Base-by-base conservation (phyloP, 2,797 vertebrate genomes). In the Hoplostethus atlanticus region DNA sequence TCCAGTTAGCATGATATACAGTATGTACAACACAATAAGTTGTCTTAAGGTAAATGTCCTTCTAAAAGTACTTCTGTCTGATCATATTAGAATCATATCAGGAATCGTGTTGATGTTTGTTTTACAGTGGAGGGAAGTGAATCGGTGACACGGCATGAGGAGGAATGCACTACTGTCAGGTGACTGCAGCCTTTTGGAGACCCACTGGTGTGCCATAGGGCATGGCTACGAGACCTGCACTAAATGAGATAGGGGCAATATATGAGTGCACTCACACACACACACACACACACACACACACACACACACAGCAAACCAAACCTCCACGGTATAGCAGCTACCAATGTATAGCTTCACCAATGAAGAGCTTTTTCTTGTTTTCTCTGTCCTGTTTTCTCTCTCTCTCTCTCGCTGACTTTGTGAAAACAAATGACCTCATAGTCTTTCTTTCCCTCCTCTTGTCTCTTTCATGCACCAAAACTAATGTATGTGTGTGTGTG, bases 141-240 rank as follows among this genome's bases (percentile, higher is more conserved):
- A 65, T 5, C 40, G 56, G 6, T 51, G 46, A 50, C 11, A 8
- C 17, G 47, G 40, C 13, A 28, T 61, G 16, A 61, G 4, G 2
- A 65, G 38, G 21, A 17, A 55, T 10, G 0, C 44, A 15, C 54
- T 3, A 30, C 50, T 5, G 40, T 0, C 9, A 6, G 42, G 44
- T 38, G 17, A 5, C 31, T 25, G 67, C 60, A 64, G 44, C 62
- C 9, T n/a, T 34, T 69, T 5, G 38, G 34, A 59, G 59, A 64
- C 47, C 6, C 54, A 54, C 21, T 25, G 42, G 73, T 38, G 64
- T 44, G 52, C 56, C 51, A 36, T 42, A 54, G 74, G 11, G 48
- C 48, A 8, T 15, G 61, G 84, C 51, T 61, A 81, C 54, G 63
- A 21, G 74, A 84, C 86, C 78, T 73, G 71, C 83, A 52, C 34